These are phyloP conservation scores for Camelus dromedarius DNA, from an alignment of 2,113 vertebrate genomes.

Conservation along the genomic window DNA sequence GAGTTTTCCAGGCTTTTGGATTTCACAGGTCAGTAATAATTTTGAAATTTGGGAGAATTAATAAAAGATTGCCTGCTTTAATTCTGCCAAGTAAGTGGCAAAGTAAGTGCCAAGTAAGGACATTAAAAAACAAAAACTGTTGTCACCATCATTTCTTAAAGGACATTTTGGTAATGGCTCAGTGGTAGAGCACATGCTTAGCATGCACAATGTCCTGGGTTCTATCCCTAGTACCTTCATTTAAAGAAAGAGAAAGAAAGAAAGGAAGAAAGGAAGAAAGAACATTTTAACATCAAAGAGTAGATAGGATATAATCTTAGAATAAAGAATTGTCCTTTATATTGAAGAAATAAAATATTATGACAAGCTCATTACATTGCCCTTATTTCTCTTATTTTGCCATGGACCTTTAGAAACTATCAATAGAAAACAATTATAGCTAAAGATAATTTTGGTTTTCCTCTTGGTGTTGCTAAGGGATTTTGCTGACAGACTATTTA, in stretches of 20 bases:
- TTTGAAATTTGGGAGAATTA: slow-evolving; percentile 3
- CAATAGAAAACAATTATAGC: not conserved
- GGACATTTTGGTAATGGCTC: no score
- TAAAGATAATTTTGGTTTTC: slow-evolving; percentile 32
- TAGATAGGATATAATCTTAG: not conserved
- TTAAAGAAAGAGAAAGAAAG: not conserved
- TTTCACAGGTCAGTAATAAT: not conserved
- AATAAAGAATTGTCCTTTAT: not conserved
- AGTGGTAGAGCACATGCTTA: no score
- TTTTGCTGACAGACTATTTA: not conserved
- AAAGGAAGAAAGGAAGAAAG: not conserved
- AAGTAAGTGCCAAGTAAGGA: not conserved
- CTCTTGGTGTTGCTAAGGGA: not conserved
- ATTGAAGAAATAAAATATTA: not conserved
- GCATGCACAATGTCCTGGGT: no score
- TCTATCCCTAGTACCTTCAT: no score
- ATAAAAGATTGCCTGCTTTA: not conserved
- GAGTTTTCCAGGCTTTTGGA: not conserved
- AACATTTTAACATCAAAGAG: not conserved
- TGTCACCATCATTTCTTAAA: not conserved
- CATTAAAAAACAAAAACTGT: not conserved
- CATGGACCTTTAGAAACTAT: not conserved
- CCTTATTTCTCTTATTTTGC: slow-evolving; percentile 23
- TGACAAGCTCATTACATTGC: not conserved
- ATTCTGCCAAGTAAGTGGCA: not conserved